Conservation (phyloP, 2,888 invertebrate genomes). For the Trichopria drosophilae region DNA sequence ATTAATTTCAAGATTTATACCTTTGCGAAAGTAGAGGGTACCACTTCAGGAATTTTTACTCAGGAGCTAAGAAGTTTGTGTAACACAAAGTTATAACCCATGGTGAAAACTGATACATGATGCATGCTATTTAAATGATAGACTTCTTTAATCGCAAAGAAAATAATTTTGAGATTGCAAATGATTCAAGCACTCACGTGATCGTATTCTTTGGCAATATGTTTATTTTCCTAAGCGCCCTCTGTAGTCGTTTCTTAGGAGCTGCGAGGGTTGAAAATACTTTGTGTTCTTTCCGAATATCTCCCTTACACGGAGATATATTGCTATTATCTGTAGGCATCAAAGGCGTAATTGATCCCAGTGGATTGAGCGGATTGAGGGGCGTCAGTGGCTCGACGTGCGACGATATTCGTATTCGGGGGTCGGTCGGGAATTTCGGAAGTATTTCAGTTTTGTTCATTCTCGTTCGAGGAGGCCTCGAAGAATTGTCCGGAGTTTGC, state of each 20-base stretch:
- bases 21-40: too few species aligned
- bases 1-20: too few species aligned
- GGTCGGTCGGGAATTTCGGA: constrained; percentile 63
- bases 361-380: constrained; percentile 45
- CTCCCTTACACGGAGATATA: constrained; percentile 56
- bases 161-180: too few species aligned
- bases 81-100: too few species aligned
- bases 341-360: constrained; percentile 52
- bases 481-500: constrained; percentile 78
- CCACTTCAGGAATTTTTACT: too few species aligned
- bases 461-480: constrained; percentile 68
- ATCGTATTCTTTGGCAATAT: constrained; percentile 83
- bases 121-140: too few species aligned
- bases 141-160: too few species aligned
- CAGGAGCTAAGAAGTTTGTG: too few species aligned
- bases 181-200: too few species aligned
- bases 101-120: too few species aligned
- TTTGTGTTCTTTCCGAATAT: constrained; percentile 66
- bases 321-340: constrained; percentile 47
- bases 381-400: constrained; percentile 66
- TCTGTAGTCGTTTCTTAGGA: constrained; percentile 82
- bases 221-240: constrained; percentile 87
- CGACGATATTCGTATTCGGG: constrained; percentile 77
- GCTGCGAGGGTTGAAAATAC: constrained; percentile 87
- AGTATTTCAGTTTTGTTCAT: constrained; percentile 57